Evolutionary conservation across 2,888 invertebrate genomes (phyloP), one percentile per base, ranked within the genome.

Genomic region (Conomelus anceps): DNA sequence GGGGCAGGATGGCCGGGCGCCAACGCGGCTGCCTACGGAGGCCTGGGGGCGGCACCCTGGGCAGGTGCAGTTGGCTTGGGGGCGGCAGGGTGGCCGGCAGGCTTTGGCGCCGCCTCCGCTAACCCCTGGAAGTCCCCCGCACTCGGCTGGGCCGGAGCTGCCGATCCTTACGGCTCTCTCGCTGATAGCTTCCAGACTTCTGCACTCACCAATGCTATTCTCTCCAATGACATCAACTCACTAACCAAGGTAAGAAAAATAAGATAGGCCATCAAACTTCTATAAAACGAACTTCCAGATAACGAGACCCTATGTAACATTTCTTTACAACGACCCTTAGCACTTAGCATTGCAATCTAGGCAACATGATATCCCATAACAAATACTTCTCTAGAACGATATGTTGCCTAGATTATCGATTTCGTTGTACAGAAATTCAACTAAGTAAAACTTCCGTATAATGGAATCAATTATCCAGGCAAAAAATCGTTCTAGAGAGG

Each of bases 21-120:
- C 0, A 26, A 22, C 7, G 90, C 63, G 7, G 84, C 84, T 22
- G 23, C n/a, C 13, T 23, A 88, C 26, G 22, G n/a, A 22, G 87
- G 23, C 7, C 89, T 85, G 26, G 87, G 87, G 0, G 87, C 84
- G 22, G 85, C 23, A 24, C 88, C 84, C 85, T 89, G 86, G 86
- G 88, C 86, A 0, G 41, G 34, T 0, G 41, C 85, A n/a, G n/a
- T 7, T n/a, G 87, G 29, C 24, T 86, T 22, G 34, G 85, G 23
- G 0, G 85, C 88, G n/a, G 85, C 88, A 13, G 22, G 84, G 22
- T 13, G 86, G 22, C n/a, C 41, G 9, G 90, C 90, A 63, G 90
- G 90, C 22, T 89, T 91, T 11, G 90, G 89, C 41, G 86, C 89
- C 13, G 91, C 91, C 23, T 90, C 91, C 22, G 91, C 91, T 23